These are phyloP conservation scores for Tipula unca DNA, from an alignment of 2,888 invertebrate genomes.

Conservation along the genomic window DNA sequence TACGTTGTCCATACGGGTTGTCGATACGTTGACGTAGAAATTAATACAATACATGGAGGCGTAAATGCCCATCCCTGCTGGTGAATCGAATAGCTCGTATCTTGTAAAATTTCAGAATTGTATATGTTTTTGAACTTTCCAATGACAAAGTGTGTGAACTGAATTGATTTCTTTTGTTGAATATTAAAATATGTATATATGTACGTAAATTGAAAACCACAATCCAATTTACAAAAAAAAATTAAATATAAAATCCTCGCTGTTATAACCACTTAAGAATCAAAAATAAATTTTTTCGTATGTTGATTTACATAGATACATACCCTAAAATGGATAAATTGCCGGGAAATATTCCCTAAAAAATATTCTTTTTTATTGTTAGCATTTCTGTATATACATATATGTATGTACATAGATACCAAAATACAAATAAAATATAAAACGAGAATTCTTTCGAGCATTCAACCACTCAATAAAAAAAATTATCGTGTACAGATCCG, in stretches of 20 bases:
- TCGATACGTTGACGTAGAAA: no score
- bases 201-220: neutral
- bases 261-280: neutral
- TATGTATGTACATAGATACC: no score
- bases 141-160: neutral
- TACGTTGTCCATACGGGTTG: no score
- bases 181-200: neutral
- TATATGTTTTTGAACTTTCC: neutral
- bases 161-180: neutral
- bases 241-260: neutral
- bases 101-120: neutral
- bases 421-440: neutral
- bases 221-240: neutral
- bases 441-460: neutral
- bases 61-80: no score
- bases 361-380: neutral
- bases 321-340: neutral
- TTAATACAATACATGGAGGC: no score
- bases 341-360: neutral
- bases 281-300: neutral
- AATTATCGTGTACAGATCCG: neutral
- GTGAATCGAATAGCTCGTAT: no score
- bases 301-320: neutral
- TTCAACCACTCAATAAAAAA: neutral
- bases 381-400: neutral